Conservation (phyloP, 2,113 vertebrate genomes). For the Carassius auratus region DNA sequence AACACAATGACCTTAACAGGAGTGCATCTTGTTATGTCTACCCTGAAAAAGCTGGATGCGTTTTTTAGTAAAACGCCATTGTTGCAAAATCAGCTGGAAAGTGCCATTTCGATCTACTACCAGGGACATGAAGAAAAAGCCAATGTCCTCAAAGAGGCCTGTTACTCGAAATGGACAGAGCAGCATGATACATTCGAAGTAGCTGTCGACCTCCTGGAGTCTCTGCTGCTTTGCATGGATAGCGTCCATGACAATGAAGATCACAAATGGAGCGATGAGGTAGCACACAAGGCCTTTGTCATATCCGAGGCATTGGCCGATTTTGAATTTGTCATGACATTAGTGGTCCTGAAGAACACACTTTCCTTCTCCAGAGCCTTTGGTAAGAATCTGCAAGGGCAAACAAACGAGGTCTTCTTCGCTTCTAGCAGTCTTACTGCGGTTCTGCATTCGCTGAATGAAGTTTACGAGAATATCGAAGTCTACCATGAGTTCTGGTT, state of each 20-base stretch:
- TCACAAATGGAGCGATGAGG: constrained; percentile 80
- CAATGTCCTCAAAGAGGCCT: constrained; percentile 80
- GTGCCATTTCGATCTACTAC: constrained; percentile 82
- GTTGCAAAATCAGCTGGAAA: constrained; percentile 82
- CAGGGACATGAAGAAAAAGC: constrained; percentile 82
- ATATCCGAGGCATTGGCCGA: constrained; percentile 86
- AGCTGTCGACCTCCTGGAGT: constrained; percentile 84
- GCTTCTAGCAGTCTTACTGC: constrained; percentile 85
- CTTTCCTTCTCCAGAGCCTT: constrained; percentile 87
- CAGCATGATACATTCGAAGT: constrained; percentile 86
- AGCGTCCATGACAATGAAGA: constrained; percentile 83
- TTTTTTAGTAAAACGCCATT: constrained; percentile 82
- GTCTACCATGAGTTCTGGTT: constrained; percentile 98
- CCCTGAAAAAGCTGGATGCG: constrained; percentile 82
- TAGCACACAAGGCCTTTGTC: constrained; percentile 79
- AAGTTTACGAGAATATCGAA: constrained; percentile 92
- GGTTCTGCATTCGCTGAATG: constrained; percentile 87
- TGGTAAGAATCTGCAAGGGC: constrained; percentile 87
- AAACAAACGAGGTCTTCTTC: constrained; percentile 81
- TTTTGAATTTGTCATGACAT: constrained; percentile 89
- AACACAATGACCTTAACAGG: constrained; percentile 78
- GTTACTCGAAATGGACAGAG: constrained; percentile 81
- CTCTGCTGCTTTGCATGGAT: constrained; percentile 88
- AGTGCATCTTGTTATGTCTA: constrained; percentile 84
- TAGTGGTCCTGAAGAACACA: constrained; percentile 87